These are phyloP conservation scores for Asbolus verrucosus DNA, from an alignment of 1,140 invertebrate species.

Conservation along the genomic window DNA sequence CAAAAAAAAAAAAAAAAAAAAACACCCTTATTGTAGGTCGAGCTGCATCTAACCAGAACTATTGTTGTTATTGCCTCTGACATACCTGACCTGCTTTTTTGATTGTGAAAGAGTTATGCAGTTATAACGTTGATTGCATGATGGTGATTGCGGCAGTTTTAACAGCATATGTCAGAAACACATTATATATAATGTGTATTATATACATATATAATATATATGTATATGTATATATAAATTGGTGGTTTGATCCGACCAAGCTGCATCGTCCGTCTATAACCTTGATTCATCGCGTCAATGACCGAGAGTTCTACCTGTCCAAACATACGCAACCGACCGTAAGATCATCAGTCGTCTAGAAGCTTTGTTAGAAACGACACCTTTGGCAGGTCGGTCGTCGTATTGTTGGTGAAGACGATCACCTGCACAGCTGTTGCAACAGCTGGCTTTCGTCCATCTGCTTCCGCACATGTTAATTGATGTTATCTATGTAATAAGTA, in stretches of 20 bases:
- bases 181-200: too few relatives aligned
- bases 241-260: conserved; percentile 29
- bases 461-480: conserved; percentile 51
- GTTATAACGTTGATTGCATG: too few relatives aligned
- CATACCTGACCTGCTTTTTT: conserved; percentile 19
- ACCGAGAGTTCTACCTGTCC: conserved; percentile 51
- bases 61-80: background rate
- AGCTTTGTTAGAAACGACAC: conserved; percentile 40
- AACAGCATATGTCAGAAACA: too few relatives aligned
- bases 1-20: too few relatives aligned
- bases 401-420: conserved; percentile 47
- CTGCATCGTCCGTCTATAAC: conserved; percentile 48
- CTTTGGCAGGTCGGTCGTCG: conserved; percentile 44
- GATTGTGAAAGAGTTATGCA: too few relatives aligned
- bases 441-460: conserved; percentile 51
- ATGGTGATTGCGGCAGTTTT: too few relatives aligned
- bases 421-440: conserved; percentile 50
- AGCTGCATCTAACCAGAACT: background rate
- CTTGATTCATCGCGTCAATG: conserved; percentile 50
- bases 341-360: conserved; percentile 8
- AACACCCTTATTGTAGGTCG: too few relatives aligned
- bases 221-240: too few relatives aligned
- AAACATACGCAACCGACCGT: conserved; percentile 45
- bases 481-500: conserved; percentile 25
- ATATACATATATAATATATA: too few relatives aligned